Conservation (phyloP, 2,888 invertebrate genomes). For the Epirrhoe alternata region DNA sequence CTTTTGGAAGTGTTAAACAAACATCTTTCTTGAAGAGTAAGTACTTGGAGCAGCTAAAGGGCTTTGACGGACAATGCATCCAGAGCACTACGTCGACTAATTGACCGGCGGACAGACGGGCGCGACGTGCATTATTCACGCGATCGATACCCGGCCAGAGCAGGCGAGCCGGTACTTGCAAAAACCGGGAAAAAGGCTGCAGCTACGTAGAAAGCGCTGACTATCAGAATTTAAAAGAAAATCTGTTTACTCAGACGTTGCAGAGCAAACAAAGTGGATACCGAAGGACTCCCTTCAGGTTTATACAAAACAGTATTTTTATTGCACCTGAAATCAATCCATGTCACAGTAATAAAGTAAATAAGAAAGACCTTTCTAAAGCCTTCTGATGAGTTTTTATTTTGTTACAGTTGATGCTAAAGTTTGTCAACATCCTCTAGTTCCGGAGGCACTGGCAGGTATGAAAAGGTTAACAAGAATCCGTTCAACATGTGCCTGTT, state of each 20-base stretch:
- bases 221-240: background rate
- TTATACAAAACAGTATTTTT: too few relatives aligned
- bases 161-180: conserved; percentile 9
- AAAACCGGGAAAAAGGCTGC: background rate
- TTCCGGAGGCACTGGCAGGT: background rate
- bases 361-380: too few relatives aligned
- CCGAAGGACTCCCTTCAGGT: background rate
- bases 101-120: conserved; percentile 49
- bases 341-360: too few relatives aligned
- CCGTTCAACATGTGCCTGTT: conserved; percentile 13
- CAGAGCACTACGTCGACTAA: conserved; percentile 42
- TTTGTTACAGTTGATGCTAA: background rate
- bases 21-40: conserved; percentile 6
- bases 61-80: conserved; percentile 39
- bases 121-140: conserved; percentile 52
- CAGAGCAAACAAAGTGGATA: background rate
- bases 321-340: too few relatives aligned
- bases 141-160: conserved; percentile 42
- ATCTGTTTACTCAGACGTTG: background rate
- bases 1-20: conserved; percentile 5
- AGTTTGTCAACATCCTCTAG: background rate
- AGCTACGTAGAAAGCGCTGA: background rate
- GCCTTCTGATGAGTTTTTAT: background rate
- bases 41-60: conserved; percentile 27
- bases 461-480: background rate